These are phyloP conservation scores for Dasypolia templi DNA, from an alignment of 2,888 invertebrate genomes.

Conservation along the genomic window DNA sequence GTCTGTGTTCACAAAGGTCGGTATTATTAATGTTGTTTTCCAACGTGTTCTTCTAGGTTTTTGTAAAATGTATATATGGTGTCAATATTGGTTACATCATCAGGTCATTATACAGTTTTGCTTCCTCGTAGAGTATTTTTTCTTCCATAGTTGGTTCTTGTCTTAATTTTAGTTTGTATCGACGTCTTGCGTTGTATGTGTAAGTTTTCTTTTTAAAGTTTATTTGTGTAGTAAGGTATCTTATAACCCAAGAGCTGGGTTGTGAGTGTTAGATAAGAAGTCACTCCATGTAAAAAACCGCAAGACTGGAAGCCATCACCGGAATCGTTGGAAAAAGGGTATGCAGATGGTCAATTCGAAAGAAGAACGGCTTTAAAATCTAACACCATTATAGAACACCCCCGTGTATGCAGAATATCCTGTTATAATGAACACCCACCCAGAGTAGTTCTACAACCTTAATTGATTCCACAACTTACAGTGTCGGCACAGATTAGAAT, in stretches of 20 bases:
- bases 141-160: no score
- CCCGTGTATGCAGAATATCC: conserved; percentile 57
- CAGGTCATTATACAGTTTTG: no score
- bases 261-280: background rate
- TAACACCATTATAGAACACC: conserved; percentile 52
- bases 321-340: background rate
- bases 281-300: background rate
- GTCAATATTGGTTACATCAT: no score
- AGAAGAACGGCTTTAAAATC: background rate
- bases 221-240: background rate
- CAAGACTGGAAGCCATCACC: background rate
- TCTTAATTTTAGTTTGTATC: no score
- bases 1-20: no score
- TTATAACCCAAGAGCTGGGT: background rate
- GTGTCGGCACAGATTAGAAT: conserved; percentile 52
- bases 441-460: conserved; percentile 48
- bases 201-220: no score
- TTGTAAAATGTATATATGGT: no score
- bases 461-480: conserved; percentile 66
- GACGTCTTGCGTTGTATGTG: no score
- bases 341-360: background rate
- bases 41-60: no score
- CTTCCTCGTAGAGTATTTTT: no score
- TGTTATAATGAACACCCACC: conserved; percentile 63
- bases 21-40: no score